Evolutionary conservation across 2,888 invertebrate genomes (phyloP).

Genomic region (Ophioninae sp.): DNA sequence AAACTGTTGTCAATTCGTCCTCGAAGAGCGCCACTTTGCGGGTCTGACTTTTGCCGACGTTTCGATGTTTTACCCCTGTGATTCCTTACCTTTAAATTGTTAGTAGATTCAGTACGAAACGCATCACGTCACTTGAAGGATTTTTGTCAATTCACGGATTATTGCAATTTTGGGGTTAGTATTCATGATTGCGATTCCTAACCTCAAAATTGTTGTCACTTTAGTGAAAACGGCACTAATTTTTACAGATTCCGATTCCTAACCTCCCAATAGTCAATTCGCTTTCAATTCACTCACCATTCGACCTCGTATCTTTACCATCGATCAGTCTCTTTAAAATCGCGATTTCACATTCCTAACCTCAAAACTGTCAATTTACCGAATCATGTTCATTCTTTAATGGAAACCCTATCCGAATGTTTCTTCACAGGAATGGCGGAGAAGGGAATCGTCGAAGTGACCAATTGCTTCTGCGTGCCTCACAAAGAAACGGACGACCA

Average conservation of each 20-base stretch:
- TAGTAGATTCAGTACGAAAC: too few species aligned
- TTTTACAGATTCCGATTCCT: too few species aligned
- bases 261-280: too few species aligned
- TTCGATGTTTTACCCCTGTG: too few species aligned
- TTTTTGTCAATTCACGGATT: too few species aligned
- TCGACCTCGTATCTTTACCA: background rate
- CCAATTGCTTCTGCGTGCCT: slow-evolving; percentile 99
- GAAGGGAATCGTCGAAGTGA: slow-evolving; percentile 97
- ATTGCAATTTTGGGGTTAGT: too few species aligned
- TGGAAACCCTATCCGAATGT: background rate
- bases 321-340: background rate
- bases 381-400: background rate
- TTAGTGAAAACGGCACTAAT: too few species aligned
- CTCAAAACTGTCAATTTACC: background rate
- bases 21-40: background rate
- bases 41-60: too few species aligned
- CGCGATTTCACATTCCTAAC: background rate
- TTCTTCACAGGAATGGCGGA: slow-evolving; percentile 89
- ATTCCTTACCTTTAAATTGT: too few species aligned
- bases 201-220: too few species aligned
- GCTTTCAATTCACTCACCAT: background rate
- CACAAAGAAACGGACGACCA: slow-evolving; percentile 98
- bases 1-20: background rate
- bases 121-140: too few species aligned
- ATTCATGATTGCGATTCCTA: too few species aligned